Evolutionary conservation across 1,140 invertebrate genomes (phyloP), one percentile per base, ranked within the genome.

Genomic region (Rhagoletis pomonella): DNA sequence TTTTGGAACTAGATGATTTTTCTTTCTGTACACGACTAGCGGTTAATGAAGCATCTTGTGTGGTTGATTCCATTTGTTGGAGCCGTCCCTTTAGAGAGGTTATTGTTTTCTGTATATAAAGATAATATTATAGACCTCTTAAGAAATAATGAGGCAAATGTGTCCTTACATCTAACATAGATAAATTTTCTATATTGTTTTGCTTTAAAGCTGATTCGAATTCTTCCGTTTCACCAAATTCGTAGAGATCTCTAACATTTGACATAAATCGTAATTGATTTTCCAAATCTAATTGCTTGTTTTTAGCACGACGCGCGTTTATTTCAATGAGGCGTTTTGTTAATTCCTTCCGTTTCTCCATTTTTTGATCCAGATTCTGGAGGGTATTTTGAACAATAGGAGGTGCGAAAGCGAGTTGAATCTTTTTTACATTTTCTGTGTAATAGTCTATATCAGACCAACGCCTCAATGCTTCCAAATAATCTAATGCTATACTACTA

Each of bases 371-470:
- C 65, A 95, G 95, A 9, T 95, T 95, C 12, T 95, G 92, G 87
- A 94, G 94, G 87, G 92, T 93, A 19, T 94, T 89, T 86, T 95
- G 94, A 14, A 95, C 94, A 58, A 95, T 94, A 73, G 91, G 92
- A 2, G 89, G 88, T 0, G 90, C 90, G 91, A 96, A 98, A 0
- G 98, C 97, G 73, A 98, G 93, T 89, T 98, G 97, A 86, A 98
- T 96, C 93, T 96, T 96, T 89, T 96, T 95, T 0, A 98, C 97
- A 94, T 98, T 96, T 7, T 94, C 93, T 88, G 98, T 96, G 93
- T 98, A 98, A 93, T 97, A 97, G 88, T 97, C 96, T 10, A 95
- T 90, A 89, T 97, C 96, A 0, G 95, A 94, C 98, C 98, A 99
- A 89, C 96, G 95, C 4, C 94, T 94, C 73, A 99, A 94, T 90